A percentile compares a stretch with the other conserved stretches of the same genome.
These are phyloP conservation scores for Hydriomena furcata DNA, from an alignment of 2,888 invertebrate genomes.

Conservation along the genomic window DNA sequence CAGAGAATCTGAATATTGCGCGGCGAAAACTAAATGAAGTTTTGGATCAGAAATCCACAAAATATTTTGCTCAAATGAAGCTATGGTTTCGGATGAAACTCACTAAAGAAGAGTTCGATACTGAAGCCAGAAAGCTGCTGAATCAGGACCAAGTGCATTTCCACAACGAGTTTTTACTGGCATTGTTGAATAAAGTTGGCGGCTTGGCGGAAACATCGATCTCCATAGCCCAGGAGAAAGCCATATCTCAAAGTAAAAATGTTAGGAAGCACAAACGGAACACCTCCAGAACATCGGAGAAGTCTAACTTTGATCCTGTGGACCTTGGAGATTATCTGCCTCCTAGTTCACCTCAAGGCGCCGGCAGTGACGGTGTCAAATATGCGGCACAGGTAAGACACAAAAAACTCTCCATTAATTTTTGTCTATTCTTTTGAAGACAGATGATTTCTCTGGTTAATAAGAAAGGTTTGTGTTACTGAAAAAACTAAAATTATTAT, in stretches of 20 bases:
- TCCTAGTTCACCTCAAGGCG: constrained; percentile 78
- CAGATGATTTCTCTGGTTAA: too few species aligned
- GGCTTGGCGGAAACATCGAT: constrained; percentile 73
- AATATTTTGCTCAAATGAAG: constrained; percentile 89
- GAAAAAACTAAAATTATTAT: too few species aligned
- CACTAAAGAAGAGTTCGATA: constrained; percentile 93
- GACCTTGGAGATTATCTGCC: constrained; percentile 85
- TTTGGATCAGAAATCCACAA: constrained; percentile 87
- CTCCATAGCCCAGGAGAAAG: constrained; percentile 70
- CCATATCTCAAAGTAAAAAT: constrained; percentile 67
- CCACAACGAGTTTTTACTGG: constrained; percentile 93
- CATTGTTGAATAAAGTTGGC: constrained; percentile 90
- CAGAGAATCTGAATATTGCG: constrained; percentile 81
- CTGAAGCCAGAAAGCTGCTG: constrained; percentile 89
- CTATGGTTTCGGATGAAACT: constrained; percentile 90
- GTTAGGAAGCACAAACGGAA: constrained; percentile 80
- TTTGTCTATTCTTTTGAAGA: too few species aligned
- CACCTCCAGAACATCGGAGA: constrained; percentile 82
- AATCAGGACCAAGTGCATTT: constrained; percentile 89
- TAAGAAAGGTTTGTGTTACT: too few species aligned
- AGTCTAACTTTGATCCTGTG: constrained; percentile 84
- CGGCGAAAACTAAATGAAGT: constrained; percentile 85
- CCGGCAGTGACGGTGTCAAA: constrained; percentile 77
- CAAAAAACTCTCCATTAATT: too few species aligned
- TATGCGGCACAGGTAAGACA: constrained; percentile 71